Evolutionary conservation across 1,140 invertebrate species (phyloP).

Genomic region (Neodiprion pinetum): DNA sequence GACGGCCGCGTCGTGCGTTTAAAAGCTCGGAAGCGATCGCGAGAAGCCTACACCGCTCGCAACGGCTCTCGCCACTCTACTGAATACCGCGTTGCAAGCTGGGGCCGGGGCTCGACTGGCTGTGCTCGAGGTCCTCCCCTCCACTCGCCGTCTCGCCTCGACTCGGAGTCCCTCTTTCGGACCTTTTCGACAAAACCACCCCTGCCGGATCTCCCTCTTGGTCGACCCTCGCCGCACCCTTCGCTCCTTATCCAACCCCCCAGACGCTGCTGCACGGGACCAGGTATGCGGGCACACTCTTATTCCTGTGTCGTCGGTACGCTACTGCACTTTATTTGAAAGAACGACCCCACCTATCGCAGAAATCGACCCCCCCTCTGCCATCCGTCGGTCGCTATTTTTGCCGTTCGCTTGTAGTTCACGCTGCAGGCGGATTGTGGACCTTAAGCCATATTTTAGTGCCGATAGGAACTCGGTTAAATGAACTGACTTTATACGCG

Average conservation of each 20-base stretch:
- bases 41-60: conserved; percentile 39
- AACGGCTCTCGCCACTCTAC: conserved; percentile 53
- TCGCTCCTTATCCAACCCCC: too few relatives aligned
- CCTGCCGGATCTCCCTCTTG: conserved; percentile 20
- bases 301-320: conserved; percentile 9
- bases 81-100: conserved; percentile 54
- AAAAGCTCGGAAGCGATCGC: conserved; percentile 8
- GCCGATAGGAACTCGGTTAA: too few relatives aligned
- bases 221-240: not conserved
- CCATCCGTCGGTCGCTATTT: not conserved
- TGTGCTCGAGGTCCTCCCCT: conserved; percentile 42
- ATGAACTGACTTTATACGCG: too few relatives aligned
- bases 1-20: not conserved
- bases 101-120: conserved; percentile 56
- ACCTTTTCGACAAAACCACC: conserved; percentile 16
- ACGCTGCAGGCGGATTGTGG: too few relatives aligned
- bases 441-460: too few relatives aligned
- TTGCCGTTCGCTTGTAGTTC: too few relatives aligned
- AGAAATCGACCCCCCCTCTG: conserved; percentile 27
- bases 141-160: conserved; percentile 15
- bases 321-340: too few relatives aligned
- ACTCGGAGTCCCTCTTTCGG: not conserved
- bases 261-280: too few relatives aligned
- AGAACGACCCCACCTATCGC: conserved; percentile 23
- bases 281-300: conserved; percentile 14